Evolutionary conservation across 2,888 invertebrate species (phyloP).

Genomic region (Perdita meconis): DNA sequence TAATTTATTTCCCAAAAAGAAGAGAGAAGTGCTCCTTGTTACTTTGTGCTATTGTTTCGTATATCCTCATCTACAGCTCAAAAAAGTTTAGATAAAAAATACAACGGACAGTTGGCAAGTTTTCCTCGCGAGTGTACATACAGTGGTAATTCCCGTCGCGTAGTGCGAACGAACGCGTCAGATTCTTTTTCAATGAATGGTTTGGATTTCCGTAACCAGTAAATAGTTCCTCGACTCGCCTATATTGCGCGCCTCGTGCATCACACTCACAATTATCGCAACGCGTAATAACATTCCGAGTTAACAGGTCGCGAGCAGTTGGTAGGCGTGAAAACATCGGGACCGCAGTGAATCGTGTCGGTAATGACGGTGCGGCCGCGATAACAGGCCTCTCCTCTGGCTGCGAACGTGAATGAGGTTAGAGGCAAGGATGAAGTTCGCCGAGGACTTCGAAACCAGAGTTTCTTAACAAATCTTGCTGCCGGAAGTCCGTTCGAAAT

Average conservation of each 20-base stretch:
- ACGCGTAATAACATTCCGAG: constrained; percentile 34
- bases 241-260: no score
- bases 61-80: no score
- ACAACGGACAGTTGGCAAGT: no score
- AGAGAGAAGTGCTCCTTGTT: no score
- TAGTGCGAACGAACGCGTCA: neutral
- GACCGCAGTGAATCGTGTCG: constrained; percentile 41
- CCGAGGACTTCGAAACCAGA: neutral
- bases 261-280: constrained; percentile 36
- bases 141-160: constrained; percentile 11
- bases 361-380: constrained; percentile 29
- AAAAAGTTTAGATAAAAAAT: no score
- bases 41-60: no score
- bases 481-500: neutral
- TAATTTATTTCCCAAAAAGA: no score
- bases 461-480: neutral
- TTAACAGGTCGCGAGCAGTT: constrained; percentile 32
- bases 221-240: constrained; percentile 23
- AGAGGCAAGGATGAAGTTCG: neutral
- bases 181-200: constrained; percentile 9
- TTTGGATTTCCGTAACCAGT: constrained; percentile 14
- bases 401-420: neutral
- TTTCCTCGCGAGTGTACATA: no score
- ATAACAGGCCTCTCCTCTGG: constrained; percentile 36
- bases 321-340: constrained; percentile 51